These are phyloP conservation scores for Phocoena phocoena DNA, from an alignment of 2,113 vertebrate species.

Conservation along the genomic window DNA sequence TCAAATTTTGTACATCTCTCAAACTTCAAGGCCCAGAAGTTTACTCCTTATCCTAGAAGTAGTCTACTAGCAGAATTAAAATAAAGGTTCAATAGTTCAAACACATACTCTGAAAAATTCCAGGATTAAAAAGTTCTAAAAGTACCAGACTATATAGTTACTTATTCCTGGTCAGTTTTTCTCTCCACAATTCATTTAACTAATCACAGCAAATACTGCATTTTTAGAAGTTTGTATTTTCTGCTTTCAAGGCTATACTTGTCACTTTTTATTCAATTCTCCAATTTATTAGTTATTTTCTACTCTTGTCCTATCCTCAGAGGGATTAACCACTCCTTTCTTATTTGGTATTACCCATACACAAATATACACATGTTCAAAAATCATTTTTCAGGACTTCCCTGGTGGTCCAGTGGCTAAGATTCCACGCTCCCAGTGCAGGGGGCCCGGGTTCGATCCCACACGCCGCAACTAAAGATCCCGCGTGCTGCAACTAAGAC, in stretches of 20 bases:
- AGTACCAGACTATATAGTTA: background rate
- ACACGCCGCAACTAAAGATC: too few relatives aligned
- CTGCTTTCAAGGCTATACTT: background rate
- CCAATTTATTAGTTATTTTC: background rate
- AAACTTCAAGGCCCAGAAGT: background rate
- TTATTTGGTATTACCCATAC: background rate
- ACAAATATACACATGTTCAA: background rate
- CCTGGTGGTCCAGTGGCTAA: too few relatives aligned
- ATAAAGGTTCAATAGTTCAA: background rate
- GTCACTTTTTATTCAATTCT: background rate
- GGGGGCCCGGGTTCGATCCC: too few relatives aligned
- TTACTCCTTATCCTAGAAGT: background rate
- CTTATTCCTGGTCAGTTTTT: background rate
- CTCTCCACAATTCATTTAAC: background rate
- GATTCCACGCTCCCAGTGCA: too few relatives aligned
- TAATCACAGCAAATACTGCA: background rate
- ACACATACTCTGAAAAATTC: background rate
- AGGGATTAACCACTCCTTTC: background rate
- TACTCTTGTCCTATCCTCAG: background rate
- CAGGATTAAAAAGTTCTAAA: too few relatives aligned
- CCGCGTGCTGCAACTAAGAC: too few relatives aligned
- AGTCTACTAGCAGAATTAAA: background rate
- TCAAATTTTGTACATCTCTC: background rate
- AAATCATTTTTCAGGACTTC: background rate
- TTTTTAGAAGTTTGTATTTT: background rate